These are phyloP conservation scores for Eurytoma adleriae DNA, from an alignment of 2,888 invertebrate species.

Conservation along the genomic window DNA sequence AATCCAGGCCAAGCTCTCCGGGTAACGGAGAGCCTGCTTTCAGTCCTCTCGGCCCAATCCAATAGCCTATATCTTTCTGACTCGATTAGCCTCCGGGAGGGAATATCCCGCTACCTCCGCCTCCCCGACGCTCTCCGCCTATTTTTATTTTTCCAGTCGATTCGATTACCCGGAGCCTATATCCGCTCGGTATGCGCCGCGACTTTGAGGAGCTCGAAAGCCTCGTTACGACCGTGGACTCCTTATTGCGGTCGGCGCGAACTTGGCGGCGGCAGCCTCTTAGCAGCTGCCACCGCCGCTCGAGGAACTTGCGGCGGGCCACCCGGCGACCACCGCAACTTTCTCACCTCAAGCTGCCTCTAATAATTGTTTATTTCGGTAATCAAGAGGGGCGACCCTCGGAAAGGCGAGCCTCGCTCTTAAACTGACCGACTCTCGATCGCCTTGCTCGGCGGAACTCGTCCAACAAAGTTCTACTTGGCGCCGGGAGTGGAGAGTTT, in stretches of 20 bases:
- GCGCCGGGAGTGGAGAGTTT: constrained; percentile 16
- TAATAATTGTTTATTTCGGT: constrained; percentile 48
- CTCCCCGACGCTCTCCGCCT: not conserved
- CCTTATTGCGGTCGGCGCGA: constrained; percentile 19
- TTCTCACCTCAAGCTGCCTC: not conserved
- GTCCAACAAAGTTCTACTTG: constrained; percentile 23
- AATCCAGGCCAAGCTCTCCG: constrained; percentile 55
- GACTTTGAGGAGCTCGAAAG: not conserved
- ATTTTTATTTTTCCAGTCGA: not conserved
- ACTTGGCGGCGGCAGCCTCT: not conserved
- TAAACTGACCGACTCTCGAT: not conserved
- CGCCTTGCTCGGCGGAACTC: not conserved
- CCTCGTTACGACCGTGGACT: not conserved
- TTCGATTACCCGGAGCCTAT: not conserved
- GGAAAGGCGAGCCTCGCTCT: not conserved
- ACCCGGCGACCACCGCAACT: not conserved
- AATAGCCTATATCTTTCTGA: constrained; percentile 53
- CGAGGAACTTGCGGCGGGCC: constrained; percentile 11
- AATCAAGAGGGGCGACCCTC: constrained; percentile 37
- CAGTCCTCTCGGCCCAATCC: constrained; percentile 32
- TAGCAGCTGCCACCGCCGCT: not conserved
- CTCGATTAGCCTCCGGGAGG: constrained; percentile 56
- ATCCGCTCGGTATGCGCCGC: too few relatives aligned
- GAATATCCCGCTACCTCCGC: not conserved
- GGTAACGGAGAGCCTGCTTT: constrained; percentile 17